phyloP scores from a whole-genome alignment of 2,888 invertebrate genomes.

The Melipona bicolor region DNA sequence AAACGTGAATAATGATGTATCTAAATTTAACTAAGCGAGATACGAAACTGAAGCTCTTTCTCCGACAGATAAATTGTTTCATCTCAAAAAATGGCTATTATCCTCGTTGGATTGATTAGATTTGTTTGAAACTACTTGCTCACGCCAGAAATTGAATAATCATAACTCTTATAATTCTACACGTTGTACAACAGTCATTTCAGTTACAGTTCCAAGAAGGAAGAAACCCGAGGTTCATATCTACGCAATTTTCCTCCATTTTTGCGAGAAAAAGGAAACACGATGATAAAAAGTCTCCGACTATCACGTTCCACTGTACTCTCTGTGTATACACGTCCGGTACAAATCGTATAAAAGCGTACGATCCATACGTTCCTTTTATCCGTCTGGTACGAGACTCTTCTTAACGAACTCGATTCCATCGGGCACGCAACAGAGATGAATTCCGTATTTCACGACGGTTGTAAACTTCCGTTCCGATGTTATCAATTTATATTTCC shows the following conservation, averaged over 20 bases:
- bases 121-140: background rate
- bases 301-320: background rate
- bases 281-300: background rate
- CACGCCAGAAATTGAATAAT: fast-evolving
- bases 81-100: too few species aligned
- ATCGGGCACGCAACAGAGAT: background rate
- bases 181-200: background rate
- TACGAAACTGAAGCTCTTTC: too few species aligned
- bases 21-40: too few species aligned
- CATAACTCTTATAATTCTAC: background rate
- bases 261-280: background rate
- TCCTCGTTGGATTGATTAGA: background rate
- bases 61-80: too few species aligned
- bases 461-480: slow-evolving; percentile 50
- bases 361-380: background rate
- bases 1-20: too few species aligned
- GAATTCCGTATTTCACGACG: slow-evolving; percentile 48
- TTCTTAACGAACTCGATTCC: slow-evolving; percentile 42
- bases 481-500: slow-evolving; percentile 65
- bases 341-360: background rate
- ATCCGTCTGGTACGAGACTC: background rate
- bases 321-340: background rate
- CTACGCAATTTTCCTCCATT: background rate
- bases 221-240: background rate
- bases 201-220: background rate